Evolutionary conservation across 2,797 vertebrate species (phyloP), one percentile per base, ranked within the genome.

Genomic region (Takifugu ocellatus): DNA sequence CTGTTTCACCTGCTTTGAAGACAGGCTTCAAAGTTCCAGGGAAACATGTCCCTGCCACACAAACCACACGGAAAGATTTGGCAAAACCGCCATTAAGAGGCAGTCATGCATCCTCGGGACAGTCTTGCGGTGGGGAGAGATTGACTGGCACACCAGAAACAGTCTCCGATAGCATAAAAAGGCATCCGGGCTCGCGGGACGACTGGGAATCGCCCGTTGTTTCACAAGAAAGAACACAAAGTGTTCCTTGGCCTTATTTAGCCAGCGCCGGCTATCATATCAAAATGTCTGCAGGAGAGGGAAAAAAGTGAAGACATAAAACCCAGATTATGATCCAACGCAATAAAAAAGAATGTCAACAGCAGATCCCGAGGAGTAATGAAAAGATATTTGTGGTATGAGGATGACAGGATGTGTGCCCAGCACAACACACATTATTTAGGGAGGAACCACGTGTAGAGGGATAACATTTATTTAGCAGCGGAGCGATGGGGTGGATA

Each of bases 41-140:
- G 59, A 78, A 82, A 89, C 79, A 75, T 78, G 84, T 77, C 83
- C 63, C 25, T 46, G 70, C 77, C 75, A 62, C 77, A 83, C 76
- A 81, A 88, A 88, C 86, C 82, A 81, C 54, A 69, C 55, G 26
- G 65, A 71, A 79, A 81, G 65, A 83, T 76, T 81, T 81, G 76
- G 71, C 72, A 84, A 84, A 88, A 79, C 75, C 82, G 67, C 72
- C 82, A 87, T 87, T 85, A 84, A 70, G 68, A 85, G 43, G 63
- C 76, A 89, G 85, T 87, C 86, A 87, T 78, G 83, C 87, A 73
- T 85, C 77, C 29, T 61, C 63, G 78, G 78, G 86, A 84, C 82
- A 80, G 60, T 75, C 83, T 84, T 56, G 66, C 79, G 78, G 78
- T 72, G 69, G 51, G 68, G 58, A 77, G 51, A 69, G 69, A 61